A percentile compares a stretch with the other conserved stretches of the same genome.
Conservation (phyloP, 1,140 invertebrate species). For the Papilio polytes region DNA sequence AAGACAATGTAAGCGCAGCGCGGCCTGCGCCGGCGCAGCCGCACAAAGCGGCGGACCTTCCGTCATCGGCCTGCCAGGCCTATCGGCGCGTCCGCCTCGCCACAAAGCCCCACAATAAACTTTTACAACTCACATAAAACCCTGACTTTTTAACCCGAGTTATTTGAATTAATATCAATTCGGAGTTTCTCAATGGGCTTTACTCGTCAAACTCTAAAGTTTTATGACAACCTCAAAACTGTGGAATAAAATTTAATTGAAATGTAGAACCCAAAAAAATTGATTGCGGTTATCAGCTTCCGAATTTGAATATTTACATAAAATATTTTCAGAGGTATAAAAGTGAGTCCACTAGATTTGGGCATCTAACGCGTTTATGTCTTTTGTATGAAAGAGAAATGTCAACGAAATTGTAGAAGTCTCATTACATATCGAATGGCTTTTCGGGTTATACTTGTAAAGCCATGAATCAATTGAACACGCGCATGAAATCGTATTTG, state of each 20-base stretch:
- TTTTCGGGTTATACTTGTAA: background rate
- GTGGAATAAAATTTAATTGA: slow-evolving; percentile 84
- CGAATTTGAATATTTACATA: slow-evolving; percentile 83
- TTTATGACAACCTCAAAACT: slow-evolving; percentile 80
- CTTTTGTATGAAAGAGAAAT: background rate
- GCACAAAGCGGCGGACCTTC: slow-evolving; percentile 61
- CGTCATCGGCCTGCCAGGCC: slow-evolving; percentile 64
- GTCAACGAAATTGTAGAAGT: background rate
- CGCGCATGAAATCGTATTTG: too few species aligned
- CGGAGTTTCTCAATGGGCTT: slow-evolving; percentile 83
- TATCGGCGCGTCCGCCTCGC: slow-evolving; percentile 78
- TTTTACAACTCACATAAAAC: slow-evolving; percentile 83
- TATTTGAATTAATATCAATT: slow-evolving; percentile 84
- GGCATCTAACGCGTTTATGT: slow-evolving; percentile 37
- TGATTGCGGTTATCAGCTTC: slow-evolving; percentile 82
- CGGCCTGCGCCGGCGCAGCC: slow-evolving; percentile 46
- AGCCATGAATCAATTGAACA: background rate
- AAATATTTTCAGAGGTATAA: slow-evolving; percentile 54
- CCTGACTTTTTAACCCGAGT: slow-evolving; percentile 83
- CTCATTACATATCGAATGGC: background rate
- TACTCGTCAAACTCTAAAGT: slow-evolving; percentile 82
- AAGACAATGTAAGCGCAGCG: slow-evolving; percentile 44
- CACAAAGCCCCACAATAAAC: slow-evolving; percentile 82
- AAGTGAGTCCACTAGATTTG: slow-evolving; percentile 1
- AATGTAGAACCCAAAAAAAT: slow-evolving; percentile 79